A percentile compares a stretch with the other conserved stretches of the same genome.
phyloP scores from a whole-genome alignment of 64 coral and sea anemone genomes.

The Montipora capricornis region DNA sequence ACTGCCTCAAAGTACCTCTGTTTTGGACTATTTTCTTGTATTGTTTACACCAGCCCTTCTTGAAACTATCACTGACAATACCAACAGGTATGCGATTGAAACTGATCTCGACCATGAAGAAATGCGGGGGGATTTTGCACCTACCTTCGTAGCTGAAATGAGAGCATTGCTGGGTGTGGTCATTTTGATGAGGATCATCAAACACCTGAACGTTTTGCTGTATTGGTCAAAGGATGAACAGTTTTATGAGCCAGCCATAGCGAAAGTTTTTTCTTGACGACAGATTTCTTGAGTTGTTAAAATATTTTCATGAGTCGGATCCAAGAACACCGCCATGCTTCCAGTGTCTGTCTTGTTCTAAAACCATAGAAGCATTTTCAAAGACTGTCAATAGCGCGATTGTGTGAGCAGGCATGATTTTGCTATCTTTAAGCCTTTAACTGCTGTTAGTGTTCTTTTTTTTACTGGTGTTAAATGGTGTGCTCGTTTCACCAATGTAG shows the following conservation, averaged over 20 bases:
- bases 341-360: no score
- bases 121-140: slow-evolving; percentile 47
- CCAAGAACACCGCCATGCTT: not conserved
- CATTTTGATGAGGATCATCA: slow-evolving; percentile 67
- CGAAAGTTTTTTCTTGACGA: slow-evolving; percentile 41
- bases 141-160: slow-evolving; percentile 36
- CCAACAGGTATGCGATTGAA: slow-evolving; percentile 37
- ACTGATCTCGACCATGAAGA: slow-evolving; percentile 15
- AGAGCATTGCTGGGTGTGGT: slow-evolving; percentile 65
- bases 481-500: no score
- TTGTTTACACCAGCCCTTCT: no score
- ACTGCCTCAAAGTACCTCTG: no score
- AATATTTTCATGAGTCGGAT: slow-evolving; percentile 22
- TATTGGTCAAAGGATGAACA: slow-evolving; percentile 32
- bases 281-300: slow-evolving; percentile 28
- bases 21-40: no score
- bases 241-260: slow-evolving; percentile 16
- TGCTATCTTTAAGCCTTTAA: no score
- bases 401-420: no score
- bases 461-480: no score
- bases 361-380: no score
- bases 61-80: not conserved
- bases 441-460: no score
- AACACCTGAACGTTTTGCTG: slow-evolving; percentile 8
- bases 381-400: no score